Conservation (phyloP, 2,797 vertebrate species). For the Tachyglossus aculeatus region DNA sequence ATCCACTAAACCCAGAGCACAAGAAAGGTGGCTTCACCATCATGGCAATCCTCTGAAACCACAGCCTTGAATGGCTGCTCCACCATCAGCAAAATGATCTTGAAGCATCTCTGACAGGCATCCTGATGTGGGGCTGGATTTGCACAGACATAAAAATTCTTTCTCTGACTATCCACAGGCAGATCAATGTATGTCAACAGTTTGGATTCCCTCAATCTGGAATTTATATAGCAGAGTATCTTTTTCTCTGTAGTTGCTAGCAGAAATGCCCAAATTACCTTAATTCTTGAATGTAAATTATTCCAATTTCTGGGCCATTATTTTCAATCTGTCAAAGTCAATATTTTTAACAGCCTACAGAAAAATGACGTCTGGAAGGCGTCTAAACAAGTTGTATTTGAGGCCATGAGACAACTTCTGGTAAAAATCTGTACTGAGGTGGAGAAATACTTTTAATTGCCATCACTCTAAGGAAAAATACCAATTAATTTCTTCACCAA, state of each 20-base stretch:
- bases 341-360: constrained; percentile 58
- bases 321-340: constrained; percentile 69
- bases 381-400: constrained; percentile 58
- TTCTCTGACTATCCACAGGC: constrained; percentile 45
- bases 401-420: constrained; percentile 56
- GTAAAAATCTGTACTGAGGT: constrained; percentile 49
- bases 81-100: constrained; percentile 1
- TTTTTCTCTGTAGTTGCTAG: constrained; percentile 16
- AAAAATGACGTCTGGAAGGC: constrained; percentile 52
- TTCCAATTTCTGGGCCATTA: constrained; percentile 64
- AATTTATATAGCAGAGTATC: constrained; percentile 57
- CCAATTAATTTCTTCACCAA: background rate
- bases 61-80: background rate
- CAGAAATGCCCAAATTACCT: constrained; percentile 63
- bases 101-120: constrained; percentile 28
- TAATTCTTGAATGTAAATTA: constrained; percentile 66
- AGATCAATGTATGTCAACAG: constrained; percentile 43
- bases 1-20: background rate
- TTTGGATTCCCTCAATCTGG: constrained; percentile 39
- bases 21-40: background rate
- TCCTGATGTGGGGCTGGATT: constrained; percentile 38
- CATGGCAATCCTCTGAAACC: background rate
- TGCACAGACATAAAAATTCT: constrained; percentile 49
- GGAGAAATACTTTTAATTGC: constrained; percentile 34
- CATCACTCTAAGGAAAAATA: constrained; percentile 19